Evolutionary conservation across 2,113 vertebrate species (phyloP), one percentile per base, ranked within the genome.

Genomic region (Microtus montanus): DNA sequence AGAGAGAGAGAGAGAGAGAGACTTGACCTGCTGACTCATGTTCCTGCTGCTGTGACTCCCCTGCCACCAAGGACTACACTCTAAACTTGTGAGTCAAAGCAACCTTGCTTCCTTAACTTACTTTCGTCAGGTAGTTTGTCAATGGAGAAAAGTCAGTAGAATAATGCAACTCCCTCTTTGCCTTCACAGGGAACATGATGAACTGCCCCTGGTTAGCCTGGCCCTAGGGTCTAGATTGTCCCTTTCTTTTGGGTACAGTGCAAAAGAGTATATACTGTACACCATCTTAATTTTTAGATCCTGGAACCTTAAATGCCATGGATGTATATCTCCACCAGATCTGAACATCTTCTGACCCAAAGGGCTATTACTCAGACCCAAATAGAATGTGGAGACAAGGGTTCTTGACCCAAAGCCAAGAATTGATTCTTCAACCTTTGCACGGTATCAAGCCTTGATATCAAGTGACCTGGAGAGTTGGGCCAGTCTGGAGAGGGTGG

Each of bases 391-490:
- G n/a, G 86, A 91, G 83, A 35, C 41, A 54, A 85, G 38, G 66
- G 20, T 47, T 61, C 17, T n/a, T 73, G 93, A 64, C 63, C 47
- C 73, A 71, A 73, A 28, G 86, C 88, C 93, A 95, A 86, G 26
- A 22, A 15, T 79, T 92, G 71, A 89, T 74, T 78, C 58, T 95
- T 95, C 11, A 22, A 7, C 49, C 38, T 88, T 93, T 88, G 90
- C 78, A 54, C 5, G 2, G 38, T 78, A 90, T 66, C 54, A 44
- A 90, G 54, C 33, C 87, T 35, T 91, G 52, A 4, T 86, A 78
- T 96, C 96, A 94, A 35, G 26, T 97, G 91, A 95, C 66, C 52
- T 49, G 35, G 24, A 70, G 4, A 26, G 11, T 64, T 3, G 17
- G 74, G 54, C 66, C 71, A 94, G 87, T 75, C 68, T 13, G 13